phyloP scores from a whole-genome alignment of 2,888 invertebrate species.

The Acronicta aceris region DNA sequence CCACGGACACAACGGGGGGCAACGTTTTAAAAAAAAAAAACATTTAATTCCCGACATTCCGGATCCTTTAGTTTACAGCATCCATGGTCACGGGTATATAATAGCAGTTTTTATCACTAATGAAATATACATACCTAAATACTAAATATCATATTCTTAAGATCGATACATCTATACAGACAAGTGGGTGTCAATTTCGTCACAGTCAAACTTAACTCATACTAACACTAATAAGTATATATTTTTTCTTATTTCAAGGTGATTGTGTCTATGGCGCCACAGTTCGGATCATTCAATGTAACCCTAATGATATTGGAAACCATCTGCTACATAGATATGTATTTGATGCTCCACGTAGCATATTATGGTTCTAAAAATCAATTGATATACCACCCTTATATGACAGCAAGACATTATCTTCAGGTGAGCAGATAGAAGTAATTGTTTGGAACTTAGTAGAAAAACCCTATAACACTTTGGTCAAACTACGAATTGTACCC shows the following conservation, averaged over 20 bases:
- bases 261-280: conserved; percentile 78
- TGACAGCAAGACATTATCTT: conserved; percentile 85
- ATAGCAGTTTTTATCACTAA: too few relatives aligned
- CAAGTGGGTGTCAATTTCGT: conserved; percentile 32
- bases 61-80: too few relatives aligned
- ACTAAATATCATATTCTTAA: too few relatives aligned
- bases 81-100: too few relatives aligned
- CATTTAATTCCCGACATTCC: too few relatives aligned
- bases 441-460: not conserved
- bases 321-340: conserved; percentile 84
- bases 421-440: conserved; percentile 61
- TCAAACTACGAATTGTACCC: not conserved
- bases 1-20: too few relatives aligned
- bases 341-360: conserved; percentile 86
- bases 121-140: too few relatives aligned
- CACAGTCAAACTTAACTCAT: conserved; percentile 14
- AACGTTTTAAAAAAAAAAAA: too few relatives aligned
- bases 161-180: conserved; percentile 9
- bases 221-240: conserved; percentile 11
- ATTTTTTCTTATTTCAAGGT: conserved; percentile 67
- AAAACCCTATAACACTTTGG: not conserved
- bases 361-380: conserved; percentile 85
- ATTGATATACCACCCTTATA: conserved; percentile 86
- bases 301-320: conserved; percentile 75
- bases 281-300: conserved; percentile 70